Evolutionary conservation across 2,888 invertebrate species (phyloP), one percentile per base, ranked within the genome.

Genomic region (Metalampra italica): DNA sequence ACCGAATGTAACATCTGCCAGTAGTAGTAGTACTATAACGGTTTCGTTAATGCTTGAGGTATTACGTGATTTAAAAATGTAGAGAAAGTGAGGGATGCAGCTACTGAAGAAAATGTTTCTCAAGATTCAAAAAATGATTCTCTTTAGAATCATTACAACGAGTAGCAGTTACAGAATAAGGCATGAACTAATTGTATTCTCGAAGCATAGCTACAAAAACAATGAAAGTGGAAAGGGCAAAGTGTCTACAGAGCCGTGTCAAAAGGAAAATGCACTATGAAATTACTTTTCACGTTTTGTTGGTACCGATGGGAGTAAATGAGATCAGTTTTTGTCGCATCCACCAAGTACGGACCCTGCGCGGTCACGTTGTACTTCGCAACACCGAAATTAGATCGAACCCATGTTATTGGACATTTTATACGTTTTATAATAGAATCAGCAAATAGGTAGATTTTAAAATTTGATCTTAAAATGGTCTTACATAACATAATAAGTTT

Each of bases 231-330:
- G 73, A 79, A 79, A 85, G 82, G 87, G 84, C 81, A 82, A 82
- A 80, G 76, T 78, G 77, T 76, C 69, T 64, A 68, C 67, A 58
- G 68, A 78, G 71, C 76, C 82, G 82, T 84, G 77, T 78, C 78
- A 77, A 83, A 82, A 68, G 71, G 74, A 81, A 85, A 88, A 86
- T 80, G 73, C 77, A 79, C 70, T 85, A 85, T 87, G 86, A 88
- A 88, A 88, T 88, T 88, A 81, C 73, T 71, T 84, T 80, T 84
- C 88, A 86, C 86, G 86, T 77, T 84, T 80, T 79, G 75, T 78
- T 76, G 76, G 71, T 74, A 75, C 74, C 77, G 75, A 68, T 75
- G 76, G 71, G 76, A 76, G 73, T 80, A 84, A 87, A 82, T 81
- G 81, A 82, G 83, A 78, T 63, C 78, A 66, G 65, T 87, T 88